Conservation (phyloP, 2,797 vertebrate genomes). For the Argyrosomus regius region DNA sequence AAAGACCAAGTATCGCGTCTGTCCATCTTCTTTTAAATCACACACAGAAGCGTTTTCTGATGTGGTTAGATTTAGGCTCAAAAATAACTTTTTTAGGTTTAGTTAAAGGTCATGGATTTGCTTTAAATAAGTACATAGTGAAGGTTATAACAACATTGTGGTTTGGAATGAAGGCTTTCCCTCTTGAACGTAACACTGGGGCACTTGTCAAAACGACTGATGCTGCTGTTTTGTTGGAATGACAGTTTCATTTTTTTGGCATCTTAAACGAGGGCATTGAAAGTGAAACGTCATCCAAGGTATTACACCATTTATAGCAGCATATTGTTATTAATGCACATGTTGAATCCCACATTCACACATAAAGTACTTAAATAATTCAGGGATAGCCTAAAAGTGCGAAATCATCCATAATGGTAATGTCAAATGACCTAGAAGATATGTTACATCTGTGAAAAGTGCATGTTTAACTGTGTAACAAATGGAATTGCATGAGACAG, state of each 20-base stretch:
- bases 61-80: too few relatives aligned
- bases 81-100: not conserved
- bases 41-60: too few relatives aligned
- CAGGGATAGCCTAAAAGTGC: not conserved
- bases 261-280: not conserved
- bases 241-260: not conserved
- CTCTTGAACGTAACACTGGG: not conserved
- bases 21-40: too few relatives aligned
- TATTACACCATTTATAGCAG: not conserved
- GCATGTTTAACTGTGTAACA: conserved; percentile 49
- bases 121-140: not conserved
- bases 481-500: conserved; percentile 44
- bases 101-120: not conserved
- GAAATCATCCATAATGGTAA: conserved; percentile 23
- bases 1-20: too few relatives aligned
- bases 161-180: not conserved
- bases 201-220: not conserved
- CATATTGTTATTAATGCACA: not conserved
- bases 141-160: not conserved
- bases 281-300: not conserved
- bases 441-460: conserved; percentile 36
- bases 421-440: conserved; percentile 43
- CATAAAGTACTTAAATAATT: conserved; percentile 7
- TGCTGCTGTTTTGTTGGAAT: not conserved
- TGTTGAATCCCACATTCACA: conserved; percentile 1